Evolutionary conservation across 2,888 invertebrate genomes (phyloP), one percentile per base, ranked within the genome.

Genomic region (Hirtodrosophila trivittata): DNA sequence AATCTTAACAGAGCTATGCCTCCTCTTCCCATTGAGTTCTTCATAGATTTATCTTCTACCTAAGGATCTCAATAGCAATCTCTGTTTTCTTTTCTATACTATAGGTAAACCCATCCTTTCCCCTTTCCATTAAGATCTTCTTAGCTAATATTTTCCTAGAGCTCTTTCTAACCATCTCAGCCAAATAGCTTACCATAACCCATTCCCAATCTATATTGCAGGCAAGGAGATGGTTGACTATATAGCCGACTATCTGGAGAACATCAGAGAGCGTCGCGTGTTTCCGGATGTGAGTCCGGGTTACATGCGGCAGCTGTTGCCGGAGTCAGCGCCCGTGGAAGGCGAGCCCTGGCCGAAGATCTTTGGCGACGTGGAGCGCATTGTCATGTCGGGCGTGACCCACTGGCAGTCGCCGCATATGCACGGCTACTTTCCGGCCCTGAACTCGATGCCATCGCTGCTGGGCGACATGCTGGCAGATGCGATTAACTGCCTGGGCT

Each of bases 141-240:
- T n/a, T n/a, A n/a, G n/a, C n/a, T n/a, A n/a, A n/a, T n/a, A 21
- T 5, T 21, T 21, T 21, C 18, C 18, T 3, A 5, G 3, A 21
- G 18, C 18, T 21, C n/a, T 21, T 21, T 3, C 2, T 3, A 21
- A 21, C 3, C 5, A 21, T 21, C 18, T 21, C 18, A 21, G 18
- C 5, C 3, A 21, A 21, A 2, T 21, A 2, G 5, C 3, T 21
- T 5, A 21, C 18, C 18, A 3, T 35, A 21, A 21, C 18, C 18
- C 5, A 2, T 21, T 5, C 18, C 5, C 9, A 5, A 3, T 21
- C 18, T 21, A 21, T 5, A 10, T 30, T 41, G 0, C 89, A 97
- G 99, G 98, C 33, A 98, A 98, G 91, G 97, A 98, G 92, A 95
- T 99, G 95, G 97, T 99, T 60, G 99, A 99, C 91, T 99, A 97